Base-by-base conservation (phyloP, 2,888 invertebrate species). In the Autographa gamma region DNA sequence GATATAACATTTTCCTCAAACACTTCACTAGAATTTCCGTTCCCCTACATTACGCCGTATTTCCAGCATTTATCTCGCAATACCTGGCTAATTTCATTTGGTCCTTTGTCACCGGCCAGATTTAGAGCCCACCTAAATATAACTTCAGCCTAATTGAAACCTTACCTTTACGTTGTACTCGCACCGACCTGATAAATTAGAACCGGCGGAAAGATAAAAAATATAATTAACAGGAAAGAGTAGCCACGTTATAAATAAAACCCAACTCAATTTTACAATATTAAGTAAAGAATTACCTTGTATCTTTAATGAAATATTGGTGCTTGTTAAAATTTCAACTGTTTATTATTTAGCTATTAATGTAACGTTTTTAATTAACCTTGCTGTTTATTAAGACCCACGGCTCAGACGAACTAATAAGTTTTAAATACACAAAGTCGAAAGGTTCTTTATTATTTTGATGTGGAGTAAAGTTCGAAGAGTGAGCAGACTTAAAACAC, bases 81-180 rank as follows among this genome's bases (percentile, higher is more conserved):
- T 73, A 80, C 75, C 75, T 75, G 72, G 81, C 81, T 77, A 83
- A 85, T 85, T 79, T 76, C 64, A 72, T 69, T 67, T 66, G 71
- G 79, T 71, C 73, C 74, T 85, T 76, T 83, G 84, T 83, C 84
- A 73, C 79, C 41, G 66, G 56, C 65, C 65, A 70, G 61, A 79
- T 74, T 75, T 79, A 77, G 62, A 63, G 31, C 74, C 58, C 64
- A 66, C 66, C 75, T 75, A 80, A 80, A 83, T 83, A 81, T 77
- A 76, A 73, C 76, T 69, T 60, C 59, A 64, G 41, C 72, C 71
- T 83, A 85, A 83, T 83, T 85, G 79, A 77, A 83, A 80, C 74
- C 70, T 67, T 63, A 61, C 65, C 73, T 58, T 63, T 19, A 60
- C 65, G 68, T 52, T 63, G 34, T 64, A 66, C n/a, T 48, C 48